Conservation (phyloP, 2,797 vertebrate species). For the Hipposideros larvatus region DNA sequence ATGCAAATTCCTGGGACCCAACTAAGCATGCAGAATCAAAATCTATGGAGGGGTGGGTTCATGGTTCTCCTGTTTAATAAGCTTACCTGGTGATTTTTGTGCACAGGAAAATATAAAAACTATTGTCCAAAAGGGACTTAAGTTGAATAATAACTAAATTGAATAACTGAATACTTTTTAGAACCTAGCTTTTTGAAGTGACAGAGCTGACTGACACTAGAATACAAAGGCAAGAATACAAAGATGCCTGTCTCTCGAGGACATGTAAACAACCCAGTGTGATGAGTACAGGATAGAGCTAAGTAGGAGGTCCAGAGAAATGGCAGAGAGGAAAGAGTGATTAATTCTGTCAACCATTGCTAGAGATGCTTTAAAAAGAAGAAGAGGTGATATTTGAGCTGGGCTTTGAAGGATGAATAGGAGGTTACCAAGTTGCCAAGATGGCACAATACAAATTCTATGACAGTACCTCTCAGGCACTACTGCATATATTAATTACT, state of each 20-base stretch:
- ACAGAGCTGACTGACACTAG: not conserved
- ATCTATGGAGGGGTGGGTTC: not conserved
- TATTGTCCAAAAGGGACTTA: not conserved
- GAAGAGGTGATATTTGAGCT: not conserved
- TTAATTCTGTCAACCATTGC: not conserved
- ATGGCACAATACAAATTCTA: not conserved
- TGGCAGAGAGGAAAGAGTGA: not conserved
- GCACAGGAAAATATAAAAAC: not conserved
- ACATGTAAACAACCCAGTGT: not conserved
- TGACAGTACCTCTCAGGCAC: not conserved
- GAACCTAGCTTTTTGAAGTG: not conserved
- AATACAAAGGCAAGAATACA: not conserved
- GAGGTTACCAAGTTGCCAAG: not conserved
- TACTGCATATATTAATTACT: not conserved
- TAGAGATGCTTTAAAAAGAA: not conserved
- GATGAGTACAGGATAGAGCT: not conserved
- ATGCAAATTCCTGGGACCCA: not conserved
- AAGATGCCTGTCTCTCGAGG: not conserved
- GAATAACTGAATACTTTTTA: not conserved
- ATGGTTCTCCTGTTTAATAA: not conserved
- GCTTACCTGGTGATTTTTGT: not conserved
- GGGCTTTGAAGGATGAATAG: not conserved
- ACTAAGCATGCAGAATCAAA: not conserved
- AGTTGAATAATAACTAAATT: conserved; percentile 2
- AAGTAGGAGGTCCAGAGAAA: not conserved